Conservation (phyloP, 1,140 invertebrate genomes). For the Pomacea maculata region DNA sequence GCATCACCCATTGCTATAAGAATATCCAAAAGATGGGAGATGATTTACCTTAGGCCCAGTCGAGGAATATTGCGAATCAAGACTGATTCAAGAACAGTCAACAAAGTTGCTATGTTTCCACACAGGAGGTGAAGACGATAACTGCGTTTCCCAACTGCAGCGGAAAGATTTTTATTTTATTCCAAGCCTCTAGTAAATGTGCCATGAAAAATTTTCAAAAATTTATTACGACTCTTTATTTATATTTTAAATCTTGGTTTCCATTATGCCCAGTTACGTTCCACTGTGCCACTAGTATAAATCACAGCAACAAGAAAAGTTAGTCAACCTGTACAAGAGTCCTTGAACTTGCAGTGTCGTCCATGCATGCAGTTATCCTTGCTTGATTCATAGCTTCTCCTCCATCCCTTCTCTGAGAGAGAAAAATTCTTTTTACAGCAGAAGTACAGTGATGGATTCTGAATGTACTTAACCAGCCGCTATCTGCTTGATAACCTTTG, state of each 20-base stretch:
- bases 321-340: constrained; percentile 48
- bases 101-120: constrained; percentile 56
- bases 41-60: constrained; percentile 53
- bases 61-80: constrained; percentile 45
- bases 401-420: constrained; percentile 55
- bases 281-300: background rate
- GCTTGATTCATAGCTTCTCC: constrained; percentile 46
- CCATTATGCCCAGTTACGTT: too few relatives aligned
- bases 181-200: too few relatives aligned
- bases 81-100: constrained; percentile 54
- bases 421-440: too few relatives aligned
- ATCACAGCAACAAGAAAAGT: background rate
- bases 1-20: too few relatives aligned
- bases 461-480: too few relatives aligned
- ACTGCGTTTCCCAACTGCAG: constrained; percentile 1
- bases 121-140: constrained; percentile 58
- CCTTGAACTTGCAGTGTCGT: constrained; percentile 40
- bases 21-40: too few relatives aligned
- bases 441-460: too few relatives aligned
- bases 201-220: too few relatives aligned
- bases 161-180: background rate
- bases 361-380: constrained; percentile 58
- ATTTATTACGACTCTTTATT: too few relatives aligned
- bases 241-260: too few relatives aligned
- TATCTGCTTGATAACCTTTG: too few relatives aligned